Conservation (phyloP, 2,113 vertebrate genomes). For the Mesembrinibis cayennensis region DNA sequence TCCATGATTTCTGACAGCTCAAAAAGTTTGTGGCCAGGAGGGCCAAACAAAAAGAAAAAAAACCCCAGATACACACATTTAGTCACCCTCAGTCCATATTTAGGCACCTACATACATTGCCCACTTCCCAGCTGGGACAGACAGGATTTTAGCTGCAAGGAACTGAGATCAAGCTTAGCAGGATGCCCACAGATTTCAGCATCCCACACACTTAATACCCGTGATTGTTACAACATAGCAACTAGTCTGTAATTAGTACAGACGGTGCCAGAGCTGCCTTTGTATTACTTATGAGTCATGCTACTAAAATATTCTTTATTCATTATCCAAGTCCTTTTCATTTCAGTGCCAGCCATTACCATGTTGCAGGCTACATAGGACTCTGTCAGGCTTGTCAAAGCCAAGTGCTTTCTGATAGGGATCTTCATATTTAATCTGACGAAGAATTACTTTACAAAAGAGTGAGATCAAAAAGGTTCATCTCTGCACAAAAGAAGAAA, state of each 20-base stretch:
- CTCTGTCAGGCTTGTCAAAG: conserved; percentile 22
- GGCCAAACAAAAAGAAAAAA: neutral
- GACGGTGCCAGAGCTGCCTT: conserved; percentile 16
- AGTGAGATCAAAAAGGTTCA: conserved; percentile 15
- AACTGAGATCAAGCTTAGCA: neutral
- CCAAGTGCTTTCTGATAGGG: conserved; percentile 33
- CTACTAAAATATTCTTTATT: conserved; percentile 44
- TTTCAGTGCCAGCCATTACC: conserved; percentile 4
- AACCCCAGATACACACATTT: neutral
- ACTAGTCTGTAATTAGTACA: conserved; percentile 42
- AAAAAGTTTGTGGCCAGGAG: neutral
- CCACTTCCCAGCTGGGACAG: conserved; percentile 26
- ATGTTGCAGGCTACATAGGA: neutral
- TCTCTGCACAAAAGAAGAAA: neutral
- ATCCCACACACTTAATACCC: conserved; percentile 30
- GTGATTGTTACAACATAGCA: neutral
- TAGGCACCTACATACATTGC: neutral
- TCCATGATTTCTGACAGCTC: neutral
- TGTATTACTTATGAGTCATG: conserved; percentile 47
- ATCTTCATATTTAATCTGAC: conserved; percentile 36
- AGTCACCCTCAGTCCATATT: neutral
- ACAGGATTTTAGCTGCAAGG: neutral
- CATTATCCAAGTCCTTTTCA: conserved; percentile 18
- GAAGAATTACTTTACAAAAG: conserved; percentile 27
- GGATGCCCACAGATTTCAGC: conserved; percentile 5